Percentiles rank a stretch among this genome's conserved stretches.
Conservation (phyloP, 2,113 vertebrate species). For the Rhadina sibilatrix region DNA sequence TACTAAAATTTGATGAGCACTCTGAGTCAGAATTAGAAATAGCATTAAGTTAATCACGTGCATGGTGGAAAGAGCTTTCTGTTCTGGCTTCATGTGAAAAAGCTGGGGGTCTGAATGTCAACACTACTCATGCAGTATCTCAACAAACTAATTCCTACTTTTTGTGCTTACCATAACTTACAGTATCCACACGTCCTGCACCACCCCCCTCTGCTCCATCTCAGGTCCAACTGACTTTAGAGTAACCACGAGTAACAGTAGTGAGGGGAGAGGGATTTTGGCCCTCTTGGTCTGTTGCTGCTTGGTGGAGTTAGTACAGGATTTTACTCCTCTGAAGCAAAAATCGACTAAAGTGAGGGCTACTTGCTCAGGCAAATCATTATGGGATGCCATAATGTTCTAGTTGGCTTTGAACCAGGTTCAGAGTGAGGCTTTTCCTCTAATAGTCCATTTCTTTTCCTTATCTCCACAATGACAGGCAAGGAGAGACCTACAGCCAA, state of each 20-base stretch:
- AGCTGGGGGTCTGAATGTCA: not conserved
- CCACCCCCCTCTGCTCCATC: not conserved
- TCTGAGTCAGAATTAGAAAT: not conserved
- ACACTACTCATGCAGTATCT: not conserved
- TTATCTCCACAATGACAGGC: not conserved
- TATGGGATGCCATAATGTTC: not conserved
- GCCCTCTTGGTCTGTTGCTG: not conserved
- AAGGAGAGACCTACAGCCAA: not conserved
- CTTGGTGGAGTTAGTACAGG: not conserved
- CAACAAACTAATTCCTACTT: not conserved
- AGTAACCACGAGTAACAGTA: rapidly evolving
- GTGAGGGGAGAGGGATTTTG: not conserved
- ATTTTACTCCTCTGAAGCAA: not conserved
- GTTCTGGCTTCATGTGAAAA: not conserved
- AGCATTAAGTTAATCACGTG: not conserved
- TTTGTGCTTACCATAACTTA: not conserved
- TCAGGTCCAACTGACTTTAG: not conserved
- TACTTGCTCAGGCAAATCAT: not conserved
- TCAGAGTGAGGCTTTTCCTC: not conserved
- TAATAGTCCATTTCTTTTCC: not conserved
- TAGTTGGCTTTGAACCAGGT: not conserved
- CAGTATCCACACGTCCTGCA: not conserved
- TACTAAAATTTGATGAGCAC: not conserved
- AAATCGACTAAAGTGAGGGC: not conserved
- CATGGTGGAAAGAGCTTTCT: not conserved